phyloP scores from a whole-genome alignment of 2,113 vertebrate species.

The Xiphophorus hellerii region DNA sequence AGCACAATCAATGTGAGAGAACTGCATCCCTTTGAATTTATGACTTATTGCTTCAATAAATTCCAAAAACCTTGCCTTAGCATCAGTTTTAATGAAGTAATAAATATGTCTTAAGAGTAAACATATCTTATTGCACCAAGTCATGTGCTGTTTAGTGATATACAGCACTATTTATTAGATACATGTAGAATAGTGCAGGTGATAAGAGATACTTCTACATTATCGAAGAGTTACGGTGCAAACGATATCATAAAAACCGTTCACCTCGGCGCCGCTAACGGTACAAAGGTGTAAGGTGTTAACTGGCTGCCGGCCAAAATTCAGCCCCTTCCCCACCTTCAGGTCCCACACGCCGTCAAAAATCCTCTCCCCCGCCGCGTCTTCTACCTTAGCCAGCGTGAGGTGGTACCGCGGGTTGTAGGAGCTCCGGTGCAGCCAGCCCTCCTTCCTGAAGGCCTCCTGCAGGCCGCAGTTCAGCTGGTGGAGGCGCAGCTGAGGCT shows the following conservation, averaged over 20 bases:
- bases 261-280: constrained; percentile 1
- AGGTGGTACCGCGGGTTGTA: constrained; percentile 77
- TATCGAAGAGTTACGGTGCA: constrained; percentile 72
- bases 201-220: neutral
- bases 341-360: constrained; percentile 70
- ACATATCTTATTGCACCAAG: neutral
- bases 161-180: neutral
- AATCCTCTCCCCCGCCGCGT: constrained; percentile 35
- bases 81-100: neutral
- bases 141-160: neutral
- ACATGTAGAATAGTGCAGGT: neutral
- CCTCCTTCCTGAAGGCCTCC: constrained; percentile 73
- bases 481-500: constrained; percentile 66
- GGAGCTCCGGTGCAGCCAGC: constrained; percentile 78
- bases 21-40: neutral
- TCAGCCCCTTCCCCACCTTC: constrained; percentile 72
- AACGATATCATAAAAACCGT: constrained; percentile 74
- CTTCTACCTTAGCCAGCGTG: constrained; percentile 75
- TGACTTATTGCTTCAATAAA: too few relatives aligned
- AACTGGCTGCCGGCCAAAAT: constrained; percentile 78
- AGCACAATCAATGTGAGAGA: neutral
- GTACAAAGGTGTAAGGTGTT: constrained; percentile 78
- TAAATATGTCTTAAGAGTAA: neutral
- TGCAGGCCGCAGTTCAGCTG: constrained; percentile 72
- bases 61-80: neutral